Base-by-base conservation (phyloP, 2,888 invertebrate species). In the Campoplex nolae region DNA sequence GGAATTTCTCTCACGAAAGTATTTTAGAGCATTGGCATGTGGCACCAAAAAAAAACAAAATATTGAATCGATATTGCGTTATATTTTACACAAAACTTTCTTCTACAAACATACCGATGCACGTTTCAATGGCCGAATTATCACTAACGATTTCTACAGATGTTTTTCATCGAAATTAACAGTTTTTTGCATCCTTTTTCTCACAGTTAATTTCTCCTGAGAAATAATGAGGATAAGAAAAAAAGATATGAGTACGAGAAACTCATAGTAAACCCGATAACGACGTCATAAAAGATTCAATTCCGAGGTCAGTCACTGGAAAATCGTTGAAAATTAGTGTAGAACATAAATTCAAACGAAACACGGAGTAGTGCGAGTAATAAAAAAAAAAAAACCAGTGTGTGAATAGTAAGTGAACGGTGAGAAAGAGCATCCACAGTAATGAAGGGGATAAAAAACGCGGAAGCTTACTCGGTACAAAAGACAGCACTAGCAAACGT, bases 401-500 rank as follows among this genome's bases (percentile, higher is more conserved):
- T 16, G 35, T 18, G 58, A 28, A 23, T 48, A 38, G 71, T 62
- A 35, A 71, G 68, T 71, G 54, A 70, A 77, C 65, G 67, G 82
- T 70, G 81, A 76, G 78, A 88, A 76, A 86, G 84, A 84, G 83
- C 83, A 85, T 76, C 84, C 79, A 73, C 73, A 73, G 81, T 73
- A 35, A 42, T 65, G 73, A 71, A 83, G 84, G 76, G 79, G 79
- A 56, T 79, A 67, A 73, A 83, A 71, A 58, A 28, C 45, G 82
- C n/a, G 18, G 51, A 73, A 79, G 75, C 71, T 82, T 56, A 54
- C 62, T 42, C 65, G 67, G 70, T 78, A 23, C 85, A 54, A 83
- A 88, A 85, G 83, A 83, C 88, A 89, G 89, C 83, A 87, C 85
- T 88, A 88, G 89, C 88, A 92, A 91, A 90, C 90, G 88, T 90